Evolutionary conservation across 2,113 vertebrate species (phyloP).

Genomic region (Ptyas mucosa): DNA sequence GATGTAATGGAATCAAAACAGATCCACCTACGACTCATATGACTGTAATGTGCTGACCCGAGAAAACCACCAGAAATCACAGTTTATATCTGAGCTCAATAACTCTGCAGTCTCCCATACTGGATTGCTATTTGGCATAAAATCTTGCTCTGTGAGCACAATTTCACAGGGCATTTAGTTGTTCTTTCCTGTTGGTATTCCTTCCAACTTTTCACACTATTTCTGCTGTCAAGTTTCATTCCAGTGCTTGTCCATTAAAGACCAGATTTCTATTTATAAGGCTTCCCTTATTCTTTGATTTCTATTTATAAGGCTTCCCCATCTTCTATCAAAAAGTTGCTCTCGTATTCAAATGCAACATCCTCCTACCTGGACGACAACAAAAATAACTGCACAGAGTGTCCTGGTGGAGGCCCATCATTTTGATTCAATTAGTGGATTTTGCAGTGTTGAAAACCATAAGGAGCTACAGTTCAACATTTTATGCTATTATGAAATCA

Average conservation of each 20-base stretch:
- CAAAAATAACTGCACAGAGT: neutral
- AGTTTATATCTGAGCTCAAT: neutral
- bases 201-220: neutral
- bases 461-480: neutral
- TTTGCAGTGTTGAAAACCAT: neutral
- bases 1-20: neutral
- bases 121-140: neutral
- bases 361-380: neutral
- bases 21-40: neutral
- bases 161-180: neutral
- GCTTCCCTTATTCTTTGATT: no score
- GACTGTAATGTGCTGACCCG: neutral
- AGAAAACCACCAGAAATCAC: neutral
- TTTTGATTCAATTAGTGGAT: neutral
- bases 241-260: neutral
- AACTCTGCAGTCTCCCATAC: neutral
- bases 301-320: neutral
- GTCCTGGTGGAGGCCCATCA: neutral
- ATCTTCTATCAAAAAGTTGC: neutral
- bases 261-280: no score
- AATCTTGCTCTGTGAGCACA: neutral
- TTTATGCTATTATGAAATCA: neutral
- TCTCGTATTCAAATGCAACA: neutral
- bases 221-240: neutral
- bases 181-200: neutral